Base-by-base conservation (phyloP, 2,113 vertebrate species). In the Tachycineta bicolor region DNA sequence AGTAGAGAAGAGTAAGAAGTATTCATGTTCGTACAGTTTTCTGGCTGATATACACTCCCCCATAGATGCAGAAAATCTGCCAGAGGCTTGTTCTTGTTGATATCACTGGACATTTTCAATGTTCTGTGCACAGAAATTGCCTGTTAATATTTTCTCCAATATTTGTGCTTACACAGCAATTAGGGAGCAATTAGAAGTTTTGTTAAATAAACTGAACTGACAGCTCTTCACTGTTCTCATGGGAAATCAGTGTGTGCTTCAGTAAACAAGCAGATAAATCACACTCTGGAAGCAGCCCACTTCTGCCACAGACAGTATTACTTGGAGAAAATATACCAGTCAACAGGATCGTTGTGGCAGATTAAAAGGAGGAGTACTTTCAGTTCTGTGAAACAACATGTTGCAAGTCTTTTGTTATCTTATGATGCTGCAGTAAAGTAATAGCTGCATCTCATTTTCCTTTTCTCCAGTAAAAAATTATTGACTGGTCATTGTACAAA, bases 201-300 rank as follows among this genome's bases (percentile, higher is more conserved):
- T 63, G 39, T 68, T 63, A 77, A 58, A 84, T 81, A 76, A 73
- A 77, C 62, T 44, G 79, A 81, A 59, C 87, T 77, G 79, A 47
- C 53, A 68, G 47, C 37, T 73, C 64, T 85, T 77, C 49, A 28
- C 34, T 63, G 53, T 52, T 93, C 87, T 68, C 75, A 13, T 73
- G 75, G 75, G 80, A 88, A 91, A 89, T 89, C 74, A 73, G 55
- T 17, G 21, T 88, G 44, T 59, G 53, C 74, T 77, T 59, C 68
- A 73, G 70, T 82, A 82, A 89, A 81, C 80, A 89, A 82, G 79
- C 2, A 88, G 47, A 78, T 95, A 85, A 91, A 82, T 91, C 74
- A 68, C 31, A 52, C 64, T 88, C 71, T 71, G 49, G 59, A 88
- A 88, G 69, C 39, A 56, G 29, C n/a, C 41, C 28, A 5, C 24